Evolutionary conservation across 2,888 invertebrate species (phyloP).

Genomic region (Muschampia plurimacula): DNA sequence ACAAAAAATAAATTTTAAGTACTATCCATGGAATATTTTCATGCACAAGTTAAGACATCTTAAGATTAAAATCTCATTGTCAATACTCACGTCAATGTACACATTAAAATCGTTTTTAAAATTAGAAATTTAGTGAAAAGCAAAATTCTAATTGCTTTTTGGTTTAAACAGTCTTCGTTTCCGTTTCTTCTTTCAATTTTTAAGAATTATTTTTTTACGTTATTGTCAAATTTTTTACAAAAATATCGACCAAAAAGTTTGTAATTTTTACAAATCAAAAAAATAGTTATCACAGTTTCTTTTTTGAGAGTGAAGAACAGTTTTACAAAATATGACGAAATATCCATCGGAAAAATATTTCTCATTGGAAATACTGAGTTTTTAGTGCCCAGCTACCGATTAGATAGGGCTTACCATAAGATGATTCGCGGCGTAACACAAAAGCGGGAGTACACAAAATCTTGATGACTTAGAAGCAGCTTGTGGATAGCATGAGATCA

Average conservation of each 20-base stretch:
- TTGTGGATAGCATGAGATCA: slow-evolving; percentile 36
- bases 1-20: slow-evolving; percentile 41
- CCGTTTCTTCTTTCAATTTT: slow-evolving; percentile 5
- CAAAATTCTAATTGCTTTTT: slow-evolving; percentile 36
- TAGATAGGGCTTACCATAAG: slow-evolving; percentile 17
- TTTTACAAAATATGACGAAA: slow-evolving; percentile 21
- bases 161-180: slow-evolving; percentile 33
- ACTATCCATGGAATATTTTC: slow-evolving; percentile 32
- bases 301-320: slow-evolving; percentile 32
- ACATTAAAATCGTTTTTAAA: background rate
- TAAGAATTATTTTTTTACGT: slow-evolving; percentile 1
- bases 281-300: slow-evolving; percentile 42
- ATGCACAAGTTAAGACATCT: background rate
- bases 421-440: slow-evolving; percentile 11
- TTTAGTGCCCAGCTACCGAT: background rate
- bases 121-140: slow-evolving; percentile 35
- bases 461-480: slow-evolving; percentile 22
- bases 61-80: slow-evolving; percentile 7
- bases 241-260: slow-evolving; percentile 38
- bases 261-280: slow-evolving; percentile 33
- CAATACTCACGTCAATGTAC: slow-evolving; percentile 2
- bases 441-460: slow-evolving; percentile 3
- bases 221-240: slow-evolving; percentile 40
- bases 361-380: slow-evolving; percentile 10
- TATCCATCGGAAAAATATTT: background rate